Evolutionary conservation across 2,113 vertebrate genomes (phyloP).

Genomic region (Pelecanus crispus): DNA sequence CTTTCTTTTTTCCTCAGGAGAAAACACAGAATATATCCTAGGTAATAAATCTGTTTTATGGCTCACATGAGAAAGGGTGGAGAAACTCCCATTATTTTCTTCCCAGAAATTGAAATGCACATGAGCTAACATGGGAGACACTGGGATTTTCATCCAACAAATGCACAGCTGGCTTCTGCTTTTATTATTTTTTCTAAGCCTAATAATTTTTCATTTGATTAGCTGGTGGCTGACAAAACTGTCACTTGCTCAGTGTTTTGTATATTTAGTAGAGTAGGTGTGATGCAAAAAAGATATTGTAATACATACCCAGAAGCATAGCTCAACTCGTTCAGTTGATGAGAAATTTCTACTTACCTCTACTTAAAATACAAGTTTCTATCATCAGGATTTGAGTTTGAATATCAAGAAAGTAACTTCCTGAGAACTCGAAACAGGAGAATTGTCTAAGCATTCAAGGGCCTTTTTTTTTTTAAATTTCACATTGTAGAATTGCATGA

Average conservation of each 20-base stretch:
- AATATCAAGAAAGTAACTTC: not conserved
- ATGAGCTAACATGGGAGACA: slow-evolving; percentile 58
- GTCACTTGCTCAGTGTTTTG: slow-evolving; percentile 37
- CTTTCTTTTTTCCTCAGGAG: slow-evolving; percentile 59
- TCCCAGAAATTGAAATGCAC: slow-evolving; percentile 63
- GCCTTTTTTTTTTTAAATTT: not conserved
- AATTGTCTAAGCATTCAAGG: not conserved
- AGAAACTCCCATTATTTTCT: slow-evolving; percentile 66
- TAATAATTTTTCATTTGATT: slow-evolving; percentile 62
- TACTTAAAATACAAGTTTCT: slow-evolving; percentile 4
- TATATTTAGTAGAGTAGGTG: slow-evolving; percentile 27
- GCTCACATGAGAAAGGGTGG: slow-evolving; percentile 67
- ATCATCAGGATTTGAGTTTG: not conserved
- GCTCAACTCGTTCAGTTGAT: not conserved
- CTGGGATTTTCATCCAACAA: slow-evolving; percentile 56
- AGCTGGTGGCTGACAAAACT: slow-evolving; percentile 59
- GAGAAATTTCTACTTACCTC: not conserved
- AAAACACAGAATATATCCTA: slow-evolving; percentile 62
- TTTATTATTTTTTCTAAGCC: slow-evolving; percentile 59
- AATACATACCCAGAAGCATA: not conserved
- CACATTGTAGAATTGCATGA: not conserved
- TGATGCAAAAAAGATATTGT: not conserved
- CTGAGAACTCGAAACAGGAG: not conserved
- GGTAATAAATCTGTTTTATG: slow-evolving; percentile 69
- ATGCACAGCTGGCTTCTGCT: slow-evolving; percentile 58